Evolutionary conservation across 2,113 vertebrate genomes (phyloP).

Genomic region (Bos javanicus): DNA sequence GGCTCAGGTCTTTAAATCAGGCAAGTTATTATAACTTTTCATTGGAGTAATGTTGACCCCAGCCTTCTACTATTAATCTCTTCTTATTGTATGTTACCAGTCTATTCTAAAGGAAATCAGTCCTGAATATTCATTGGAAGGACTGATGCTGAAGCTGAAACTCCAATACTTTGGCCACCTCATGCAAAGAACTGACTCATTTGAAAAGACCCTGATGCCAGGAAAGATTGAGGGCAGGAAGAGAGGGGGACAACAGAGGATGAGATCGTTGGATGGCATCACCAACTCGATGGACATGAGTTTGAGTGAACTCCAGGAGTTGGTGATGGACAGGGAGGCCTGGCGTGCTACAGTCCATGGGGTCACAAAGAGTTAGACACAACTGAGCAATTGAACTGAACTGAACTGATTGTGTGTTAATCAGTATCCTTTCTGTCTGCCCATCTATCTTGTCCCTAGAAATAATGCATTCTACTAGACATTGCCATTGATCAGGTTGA

Average conservation of each 20-base stretch:
- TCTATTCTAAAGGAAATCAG: background rate
- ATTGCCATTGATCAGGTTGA: background rate
- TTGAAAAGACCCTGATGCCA: background rate
- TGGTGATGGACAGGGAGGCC: background rate
- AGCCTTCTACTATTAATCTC: background rate
- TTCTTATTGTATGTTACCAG: background rate
- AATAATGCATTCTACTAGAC: background rate
- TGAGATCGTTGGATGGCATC: background rate
- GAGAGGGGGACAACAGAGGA: background rate
- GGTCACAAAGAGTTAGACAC: background rate
- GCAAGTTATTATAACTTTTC: background rate
- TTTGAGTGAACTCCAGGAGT: background rate
- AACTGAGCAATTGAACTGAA: background rate
- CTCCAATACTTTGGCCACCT: background rate
- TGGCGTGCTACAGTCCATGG: background rate
- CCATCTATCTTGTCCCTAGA: background rate
- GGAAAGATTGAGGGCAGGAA: background rate
- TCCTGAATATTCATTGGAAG: background rate
- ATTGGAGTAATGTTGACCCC: background rate
- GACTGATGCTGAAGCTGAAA: background rate
- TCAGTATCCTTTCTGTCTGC: background rate
- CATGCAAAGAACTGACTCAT: background rate
- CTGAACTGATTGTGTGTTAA: background rate
- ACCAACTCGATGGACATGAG: background rate
- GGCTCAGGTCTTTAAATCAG: background rate